phyloP scores from a whole-genome alignment of 2,888 invertebrate species.

The Acrobasis suavella region DNA sequence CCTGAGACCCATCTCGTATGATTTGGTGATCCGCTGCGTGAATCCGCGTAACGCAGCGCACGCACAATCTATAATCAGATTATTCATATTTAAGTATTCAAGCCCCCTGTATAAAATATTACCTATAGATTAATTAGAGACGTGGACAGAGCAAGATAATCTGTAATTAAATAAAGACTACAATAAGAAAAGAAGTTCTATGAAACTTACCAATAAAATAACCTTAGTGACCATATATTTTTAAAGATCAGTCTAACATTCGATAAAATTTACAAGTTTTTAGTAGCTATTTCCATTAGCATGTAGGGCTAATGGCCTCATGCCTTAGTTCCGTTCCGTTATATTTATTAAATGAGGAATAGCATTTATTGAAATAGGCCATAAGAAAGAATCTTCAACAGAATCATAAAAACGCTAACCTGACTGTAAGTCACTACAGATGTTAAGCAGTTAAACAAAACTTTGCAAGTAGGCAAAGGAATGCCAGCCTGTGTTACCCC shows the following conservation, averaged over 20 bases:
- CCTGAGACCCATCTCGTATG: no score
- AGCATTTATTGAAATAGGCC: neutral
- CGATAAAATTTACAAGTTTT: conserved; percentile 75
- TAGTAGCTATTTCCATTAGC: conserved; percentile 47
- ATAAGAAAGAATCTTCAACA: neutral
- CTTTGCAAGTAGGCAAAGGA: no score
- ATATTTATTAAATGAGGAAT: neutral
- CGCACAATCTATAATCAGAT: conserved; percentile 41
- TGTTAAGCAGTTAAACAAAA: no score
- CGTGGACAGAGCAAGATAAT: conserved; percentile 69
- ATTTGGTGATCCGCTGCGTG: no score
- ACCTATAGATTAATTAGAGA: conserved; percentile 57
- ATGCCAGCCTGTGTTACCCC: no score
- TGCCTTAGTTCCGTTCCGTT: neutral
- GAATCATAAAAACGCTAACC: neutral
- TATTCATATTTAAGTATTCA: conserved; percentile 38
- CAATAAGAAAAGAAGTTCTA: conserved; percentile 59
- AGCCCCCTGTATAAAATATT: conserved; percentile 61
- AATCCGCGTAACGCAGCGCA: no score
- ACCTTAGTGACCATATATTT: conserved; percentile 70
- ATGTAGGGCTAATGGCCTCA: conserved; percentile 64
- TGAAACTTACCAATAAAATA: conserved; percentile 60
- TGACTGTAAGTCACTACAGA: no score
- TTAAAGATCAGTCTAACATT: conserved; percentile 82
- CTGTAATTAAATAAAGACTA: conserved; percentile 49